These are phyloP conservation scores for Sarcophaga peregrina DNA, from an alignment of 1,140 invertebrate genomes.

Conservation along the genomic window DNA sequence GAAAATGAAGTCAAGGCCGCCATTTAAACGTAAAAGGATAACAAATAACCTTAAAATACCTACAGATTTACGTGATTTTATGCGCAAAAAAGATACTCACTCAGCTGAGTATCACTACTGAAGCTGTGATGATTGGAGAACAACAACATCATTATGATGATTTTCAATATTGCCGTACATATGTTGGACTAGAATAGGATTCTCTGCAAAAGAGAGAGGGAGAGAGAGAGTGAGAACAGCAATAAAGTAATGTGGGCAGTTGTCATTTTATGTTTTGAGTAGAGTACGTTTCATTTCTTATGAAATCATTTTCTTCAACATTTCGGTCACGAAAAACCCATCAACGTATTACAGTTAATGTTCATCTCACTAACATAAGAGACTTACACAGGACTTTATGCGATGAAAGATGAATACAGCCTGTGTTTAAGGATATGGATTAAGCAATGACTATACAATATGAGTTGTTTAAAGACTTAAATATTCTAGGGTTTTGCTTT, in stretches of 20 bases:
- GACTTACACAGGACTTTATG: neutral
- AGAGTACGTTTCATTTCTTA: neutral
- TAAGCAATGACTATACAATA: neutral
- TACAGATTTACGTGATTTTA: constrained; percentile 22
- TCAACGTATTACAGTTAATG: constrained; percentile 18
- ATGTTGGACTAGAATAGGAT: neutral
- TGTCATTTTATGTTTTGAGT: neutral
- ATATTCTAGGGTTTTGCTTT: no score
- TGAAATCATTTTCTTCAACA: neutral
- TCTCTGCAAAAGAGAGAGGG: neutral
- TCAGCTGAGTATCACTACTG: neutral
- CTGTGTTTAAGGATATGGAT: neutral
- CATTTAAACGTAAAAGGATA: constrained; percentile 3
- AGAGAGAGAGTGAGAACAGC: neutral
- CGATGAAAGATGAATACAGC: neutral
- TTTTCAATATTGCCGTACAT: neutral
- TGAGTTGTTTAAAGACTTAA: no score
- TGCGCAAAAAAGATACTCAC: neutral
- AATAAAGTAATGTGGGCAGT: constrained; percentile 13
- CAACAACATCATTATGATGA: neutral
- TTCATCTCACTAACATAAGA: constrained; percentile 4
- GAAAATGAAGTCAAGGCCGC: neutral
- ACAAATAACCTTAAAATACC: constrained; percentile 19
- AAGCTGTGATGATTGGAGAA: neutral
- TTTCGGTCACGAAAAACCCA: constrained; percentile 12